Conservation (phyloP, 2,113 vertebrate genomes). For the Dissostichus mawsoni region DNA sequence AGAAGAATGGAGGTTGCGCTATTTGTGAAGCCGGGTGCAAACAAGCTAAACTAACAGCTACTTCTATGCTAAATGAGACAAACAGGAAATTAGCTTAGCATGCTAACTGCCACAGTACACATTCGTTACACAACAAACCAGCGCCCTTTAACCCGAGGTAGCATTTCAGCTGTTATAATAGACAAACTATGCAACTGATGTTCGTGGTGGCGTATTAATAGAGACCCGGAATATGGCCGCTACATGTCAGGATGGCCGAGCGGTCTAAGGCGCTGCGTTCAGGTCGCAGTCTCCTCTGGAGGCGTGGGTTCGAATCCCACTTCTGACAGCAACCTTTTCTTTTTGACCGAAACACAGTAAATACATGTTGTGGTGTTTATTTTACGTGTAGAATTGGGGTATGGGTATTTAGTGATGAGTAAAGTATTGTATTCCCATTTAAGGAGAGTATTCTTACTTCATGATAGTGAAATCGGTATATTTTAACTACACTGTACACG, state of each 20-base stretch:
- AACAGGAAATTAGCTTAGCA: neutral
- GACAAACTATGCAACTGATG: too few species aligned
- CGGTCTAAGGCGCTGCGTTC: slow-evolving; percentile 74
- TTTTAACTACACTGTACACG: too few species aligned
- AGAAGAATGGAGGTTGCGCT: neutral
- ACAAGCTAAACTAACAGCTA: neutral
- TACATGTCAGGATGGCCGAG: slow-evolving; percentile 65
- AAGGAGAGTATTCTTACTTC: too few species aligned
- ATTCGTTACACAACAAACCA: neutral
- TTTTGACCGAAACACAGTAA: too few species aligned
- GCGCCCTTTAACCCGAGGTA: neutral
- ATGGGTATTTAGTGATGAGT: too few species aligned
- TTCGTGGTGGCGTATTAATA: too few species aligned
- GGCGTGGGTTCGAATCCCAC: slow-evolving; percentile 85
- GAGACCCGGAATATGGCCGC: too few species aligned
- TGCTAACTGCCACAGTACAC: neutral
- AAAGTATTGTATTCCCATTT: too few species aligned
- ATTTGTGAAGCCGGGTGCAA: neutral
- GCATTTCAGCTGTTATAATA: neutral
- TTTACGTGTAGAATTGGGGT: too few species aligned
- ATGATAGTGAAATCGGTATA: too few species aligned
- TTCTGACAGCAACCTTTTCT: slow-evolving; percentile 62
- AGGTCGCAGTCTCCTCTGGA: slow-evolving; percentile 84
- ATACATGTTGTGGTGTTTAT: too few species aligned
- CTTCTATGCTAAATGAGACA: neutral